Conservation (phyloP, 2,797 vertebrate genomes). For the Intellagama lesueurii region DNA sequence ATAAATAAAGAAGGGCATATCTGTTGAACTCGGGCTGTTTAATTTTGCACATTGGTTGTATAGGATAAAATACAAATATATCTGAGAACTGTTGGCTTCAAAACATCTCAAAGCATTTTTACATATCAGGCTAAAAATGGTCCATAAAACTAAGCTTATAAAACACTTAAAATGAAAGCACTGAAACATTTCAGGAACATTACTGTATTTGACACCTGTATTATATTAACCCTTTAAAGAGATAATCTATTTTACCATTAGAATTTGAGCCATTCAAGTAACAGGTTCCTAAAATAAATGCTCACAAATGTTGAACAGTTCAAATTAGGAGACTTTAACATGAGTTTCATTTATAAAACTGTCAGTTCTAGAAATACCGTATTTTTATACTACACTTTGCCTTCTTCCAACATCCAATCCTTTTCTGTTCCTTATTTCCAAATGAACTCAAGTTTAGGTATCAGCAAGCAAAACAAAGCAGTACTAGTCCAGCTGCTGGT, state of each 20-base stretch:
- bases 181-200: background rate
- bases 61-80: slow-evolving; percentile 62
- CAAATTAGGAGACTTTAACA: background rate
- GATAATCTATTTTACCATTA: background rate
- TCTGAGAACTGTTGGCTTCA: background rate
- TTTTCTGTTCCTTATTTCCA: background rate
- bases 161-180: slow-evolving; percentile 6
- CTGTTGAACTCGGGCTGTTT: slow-evolving; percentile 33
- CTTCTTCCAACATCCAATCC: background rate
- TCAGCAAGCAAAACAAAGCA: background rate
- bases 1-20: background rate
- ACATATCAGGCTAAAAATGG: background rate
- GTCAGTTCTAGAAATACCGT: background rate
- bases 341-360: background rate
- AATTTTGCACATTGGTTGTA: slow-evolving; percentile 60
- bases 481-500: background rate
- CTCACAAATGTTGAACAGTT: background rate
- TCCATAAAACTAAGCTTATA: background rate
- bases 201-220: background rate
- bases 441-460: background rate
- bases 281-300: background rate
- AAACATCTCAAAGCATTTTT: slow-evolving; percentile 2
- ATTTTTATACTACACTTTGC: background rate
- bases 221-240: background rate
- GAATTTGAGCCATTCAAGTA: background rate